Conservation (phyloP, 2,888 invertebrate genomes). For the Epirrita christyi region DNA sequence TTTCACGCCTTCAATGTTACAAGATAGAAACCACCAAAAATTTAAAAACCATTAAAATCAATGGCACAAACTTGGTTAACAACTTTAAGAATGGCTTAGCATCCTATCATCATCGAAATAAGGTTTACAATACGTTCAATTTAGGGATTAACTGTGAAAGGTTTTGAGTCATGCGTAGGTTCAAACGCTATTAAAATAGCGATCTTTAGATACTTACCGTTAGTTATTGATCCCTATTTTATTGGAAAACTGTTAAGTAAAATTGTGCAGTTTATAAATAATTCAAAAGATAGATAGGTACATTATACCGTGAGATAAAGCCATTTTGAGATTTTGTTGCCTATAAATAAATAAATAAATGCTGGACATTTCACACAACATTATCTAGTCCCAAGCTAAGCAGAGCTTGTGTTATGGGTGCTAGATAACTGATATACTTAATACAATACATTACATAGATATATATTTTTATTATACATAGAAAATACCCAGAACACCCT, state of each 20-base stretch:
- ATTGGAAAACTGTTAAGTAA: constrained; percentile 41
- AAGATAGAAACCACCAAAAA: constrained; percentile 31
- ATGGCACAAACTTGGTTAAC: constrained; percentile 10
- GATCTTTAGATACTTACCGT: constrained; percentile 34
- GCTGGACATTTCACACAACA: too few relatives aligned
- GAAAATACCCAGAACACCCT: too few relatives aligned
- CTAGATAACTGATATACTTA: too few relatives aligned
- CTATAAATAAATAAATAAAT: too few relatives aligned
- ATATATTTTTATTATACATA: too few relatives aligned
- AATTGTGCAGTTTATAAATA: constrained; percentile 42
- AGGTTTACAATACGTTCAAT: constrained; percentile 7
- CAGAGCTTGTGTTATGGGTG: too few relatives aligned
- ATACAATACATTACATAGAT: too few relatives aligned
- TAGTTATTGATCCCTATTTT: constrained; percentile 38
- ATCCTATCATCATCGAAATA: background rate
- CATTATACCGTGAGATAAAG: background rate
- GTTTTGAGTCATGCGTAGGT: constrained; percentile 25
- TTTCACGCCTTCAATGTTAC: constrained; percentile 12
- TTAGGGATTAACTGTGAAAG: background rate
- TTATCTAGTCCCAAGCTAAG: too few relatives aligned
- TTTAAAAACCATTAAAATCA: constrained; percentile 36
- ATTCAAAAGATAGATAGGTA: constrained; percentile 31
- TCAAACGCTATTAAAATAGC: constrained; percentile 28
- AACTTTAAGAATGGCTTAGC: background rate
- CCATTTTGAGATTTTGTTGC: background rate